Evolutionary conservation across 2,888 invertebrate species (phyloP).

Genomic region (Cheilosia vulpina): DNA sequence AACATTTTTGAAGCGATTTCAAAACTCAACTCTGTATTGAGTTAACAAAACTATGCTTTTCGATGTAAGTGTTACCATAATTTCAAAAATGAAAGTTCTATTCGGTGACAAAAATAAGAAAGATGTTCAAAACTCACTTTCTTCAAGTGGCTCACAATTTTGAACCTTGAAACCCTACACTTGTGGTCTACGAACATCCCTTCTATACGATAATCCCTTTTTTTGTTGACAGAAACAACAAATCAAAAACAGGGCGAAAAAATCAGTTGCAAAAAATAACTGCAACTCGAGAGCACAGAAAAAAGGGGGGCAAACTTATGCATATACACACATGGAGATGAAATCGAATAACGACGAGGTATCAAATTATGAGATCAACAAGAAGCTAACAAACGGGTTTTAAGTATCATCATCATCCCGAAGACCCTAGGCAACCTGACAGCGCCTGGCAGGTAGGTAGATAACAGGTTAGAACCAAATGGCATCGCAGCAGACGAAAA

Average conservation of each 20-base stretch:
- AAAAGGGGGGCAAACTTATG: slow-evolving; percentile 58
- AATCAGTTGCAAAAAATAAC: slow-evolving; percentile 25
- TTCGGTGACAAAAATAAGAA: too few species aligned
- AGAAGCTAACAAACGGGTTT: slow-evolving; percentile 76
- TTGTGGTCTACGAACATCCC: slow-evolving; percentile 45
- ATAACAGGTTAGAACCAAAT: slow-evolving; percentile 72
- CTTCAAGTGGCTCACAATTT: neutral
- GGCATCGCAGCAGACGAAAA: slow-evolving; percentile 46
- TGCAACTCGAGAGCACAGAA: slow-evolving; percentile 35
- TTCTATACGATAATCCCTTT: slow-evolving; percentile 39
- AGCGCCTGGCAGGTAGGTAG: slow-evolving; percentile 73
- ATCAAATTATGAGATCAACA: slow-evolving; percentile 76
- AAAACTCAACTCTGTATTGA: too few species aligned
- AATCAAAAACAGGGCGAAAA: neutral
- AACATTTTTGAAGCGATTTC: too few species aligned
- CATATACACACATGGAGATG: slow-evolving; percentile 59
- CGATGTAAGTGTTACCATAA: too few species aligned
- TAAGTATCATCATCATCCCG: slow-evolving; percentile 74
- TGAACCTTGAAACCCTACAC: slow-evolving; percentile 58
- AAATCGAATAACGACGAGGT: slow-evolving; percentile 72
- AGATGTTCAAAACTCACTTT: too few species aligned
- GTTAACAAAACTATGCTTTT: too few species aligned
- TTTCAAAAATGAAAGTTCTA: too few species aligned
- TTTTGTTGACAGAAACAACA: slow-evolving; percentile 13
- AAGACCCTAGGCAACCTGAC: slow-evolving; percentile 70